A percentile compares a stretch with the other conserved stretches of the same genome.
phyloP scores from a whole-genome alignment of 2,888 invertebrate genomes.

The Drosophila tanythrix region DNA sequence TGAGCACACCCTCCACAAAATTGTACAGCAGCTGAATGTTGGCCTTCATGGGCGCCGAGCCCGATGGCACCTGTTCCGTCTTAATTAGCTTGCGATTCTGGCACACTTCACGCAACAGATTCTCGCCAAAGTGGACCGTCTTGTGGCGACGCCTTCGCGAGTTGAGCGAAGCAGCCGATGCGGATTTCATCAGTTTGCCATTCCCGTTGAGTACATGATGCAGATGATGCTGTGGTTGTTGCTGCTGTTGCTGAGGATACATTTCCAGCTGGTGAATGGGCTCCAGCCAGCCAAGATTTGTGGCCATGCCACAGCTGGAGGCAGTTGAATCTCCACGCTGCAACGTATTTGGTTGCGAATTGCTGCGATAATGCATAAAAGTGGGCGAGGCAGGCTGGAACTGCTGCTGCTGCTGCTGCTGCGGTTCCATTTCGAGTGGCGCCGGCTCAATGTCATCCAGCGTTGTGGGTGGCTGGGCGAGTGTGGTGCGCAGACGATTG shows the following conservation, averaged over 20 bases:
- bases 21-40: conserved; percentile 93
- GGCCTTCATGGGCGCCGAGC: conserved; percentile 87
- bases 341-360: conserved; percentile 84
- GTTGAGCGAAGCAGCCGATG: conserved; percentile 88
- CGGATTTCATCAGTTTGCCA: conserved; percentile 85
- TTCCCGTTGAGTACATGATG: conserved; percentile 60
- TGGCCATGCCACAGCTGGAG: conserved; percentile 57
- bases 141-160: conserved; percentile 90
- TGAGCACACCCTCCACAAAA: conserved; percentile 92
- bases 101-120: conserved; percentile 90
- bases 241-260: conserved; percentile 26
- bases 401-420: conserved; percentile 5
- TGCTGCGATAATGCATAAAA: conserved; percentile 81
- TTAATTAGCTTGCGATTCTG: conserved; percentile 88
- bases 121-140: conserved; percentile 92
- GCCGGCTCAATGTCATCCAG: conserved; percentile 81
- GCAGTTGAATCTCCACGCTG: conserved; percentile 84
- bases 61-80: conserved; percentile 84
- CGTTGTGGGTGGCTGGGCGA: conserved; percentile 81
- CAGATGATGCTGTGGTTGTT: conserved; percentile 52
- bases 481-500: conserved; percentile 83
- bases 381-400: conserved; percentile 51
- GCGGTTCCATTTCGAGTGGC: conserved; percentile 60
- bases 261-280: conserved; percentile 32
- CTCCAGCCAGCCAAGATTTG: conserved; percentile 60